These are phyloP conservation scores for Muraenolepis orangiensis DNA, from an alignment of 2,797 vertebrate genomes.

Conservation along the genomic window DNA sequence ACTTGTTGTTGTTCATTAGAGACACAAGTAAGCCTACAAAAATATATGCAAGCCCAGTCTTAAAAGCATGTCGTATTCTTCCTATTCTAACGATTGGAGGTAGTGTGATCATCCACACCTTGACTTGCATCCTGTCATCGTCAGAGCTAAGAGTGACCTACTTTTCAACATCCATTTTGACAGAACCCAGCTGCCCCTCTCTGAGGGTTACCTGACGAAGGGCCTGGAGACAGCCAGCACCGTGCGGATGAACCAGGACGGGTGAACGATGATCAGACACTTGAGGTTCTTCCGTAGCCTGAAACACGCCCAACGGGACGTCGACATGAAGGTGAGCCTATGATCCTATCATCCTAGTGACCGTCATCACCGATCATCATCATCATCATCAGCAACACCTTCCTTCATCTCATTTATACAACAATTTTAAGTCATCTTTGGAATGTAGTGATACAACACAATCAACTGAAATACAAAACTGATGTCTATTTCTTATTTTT, in stretches of 20 bases:
- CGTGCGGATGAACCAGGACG: slow-evolving; percentile 95
- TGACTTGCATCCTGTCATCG: background rate
- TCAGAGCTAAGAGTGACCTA: background rate
- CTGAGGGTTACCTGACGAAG: slow-evolving; percentile 85
- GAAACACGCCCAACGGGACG: slow-evolving; percentile 6
- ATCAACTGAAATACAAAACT: background rate
- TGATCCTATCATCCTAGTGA: background rate
- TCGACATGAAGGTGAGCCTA: background rate
- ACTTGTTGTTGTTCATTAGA: background rate
- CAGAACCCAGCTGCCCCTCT: background rate
- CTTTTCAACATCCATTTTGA: background rate
- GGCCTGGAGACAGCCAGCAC: slow-evolving; percentile 93
- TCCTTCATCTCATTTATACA: background rate
- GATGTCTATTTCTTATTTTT: background rate
- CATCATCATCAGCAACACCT: background rate
- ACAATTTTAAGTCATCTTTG: background rate
- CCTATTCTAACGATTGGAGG: background rate
- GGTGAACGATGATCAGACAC: slow-evolving; percentile 91
- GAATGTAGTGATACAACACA: background rate
- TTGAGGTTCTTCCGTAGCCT: slow-evolving; percentile 96
- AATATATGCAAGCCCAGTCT: background rate
- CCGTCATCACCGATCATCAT: background rate
- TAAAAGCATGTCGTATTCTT: background rate
- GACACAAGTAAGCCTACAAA: background rate
- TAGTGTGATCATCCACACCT: background rate